These are phyloP conservation scores for Novumbra hubbsi DNA, from an alignment of 2,797 vertebrate species.

Conservation along the genomic window DNA sequence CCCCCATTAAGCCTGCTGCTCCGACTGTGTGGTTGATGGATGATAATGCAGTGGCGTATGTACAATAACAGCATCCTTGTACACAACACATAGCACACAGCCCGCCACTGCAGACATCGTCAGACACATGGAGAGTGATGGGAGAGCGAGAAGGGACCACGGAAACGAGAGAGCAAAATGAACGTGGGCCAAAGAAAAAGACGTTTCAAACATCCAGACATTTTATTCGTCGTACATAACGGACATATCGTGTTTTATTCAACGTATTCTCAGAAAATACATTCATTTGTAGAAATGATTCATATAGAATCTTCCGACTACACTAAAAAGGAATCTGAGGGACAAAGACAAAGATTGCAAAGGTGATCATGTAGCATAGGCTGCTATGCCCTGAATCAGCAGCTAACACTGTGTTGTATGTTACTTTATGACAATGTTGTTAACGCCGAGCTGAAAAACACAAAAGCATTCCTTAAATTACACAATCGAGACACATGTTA, in stretches of 20 bases:
- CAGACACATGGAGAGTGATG: constrained; percentile 6
- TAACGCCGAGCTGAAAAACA: no score
- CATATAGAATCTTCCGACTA: background rate
- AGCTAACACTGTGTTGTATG: background rate
- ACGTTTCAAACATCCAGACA: constrained; percentile 11
- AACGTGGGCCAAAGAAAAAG: background rate
- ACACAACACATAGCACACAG: background rate
- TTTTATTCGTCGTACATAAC: background rate
- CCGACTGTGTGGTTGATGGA: constrained; percentile 31
- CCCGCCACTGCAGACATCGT: constrained; percentile 1
- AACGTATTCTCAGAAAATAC: background rate
- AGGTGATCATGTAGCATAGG: background rate
- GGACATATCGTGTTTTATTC: background rate
- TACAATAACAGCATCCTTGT: constrained; percentile 35
- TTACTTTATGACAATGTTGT: background rate
- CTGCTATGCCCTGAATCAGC: no score
- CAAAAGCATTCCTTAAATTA: background rate
- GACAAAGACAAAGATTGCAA: background rate
- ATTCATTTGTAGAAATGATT: background rate
- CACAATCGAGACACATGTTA: background rate
- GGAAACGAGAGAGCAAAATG: background rate
- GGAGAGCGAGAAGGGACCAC: background rate
- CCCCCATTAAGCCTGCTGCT: constrained; percentile 24
- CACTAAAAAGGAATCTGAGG: background rate
- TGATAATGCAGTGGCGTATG: constrained; percentile 33